Conservation (phyloP, 2,888 invertebrate genomes). For the Epistrophe grossulariae region DNA sequence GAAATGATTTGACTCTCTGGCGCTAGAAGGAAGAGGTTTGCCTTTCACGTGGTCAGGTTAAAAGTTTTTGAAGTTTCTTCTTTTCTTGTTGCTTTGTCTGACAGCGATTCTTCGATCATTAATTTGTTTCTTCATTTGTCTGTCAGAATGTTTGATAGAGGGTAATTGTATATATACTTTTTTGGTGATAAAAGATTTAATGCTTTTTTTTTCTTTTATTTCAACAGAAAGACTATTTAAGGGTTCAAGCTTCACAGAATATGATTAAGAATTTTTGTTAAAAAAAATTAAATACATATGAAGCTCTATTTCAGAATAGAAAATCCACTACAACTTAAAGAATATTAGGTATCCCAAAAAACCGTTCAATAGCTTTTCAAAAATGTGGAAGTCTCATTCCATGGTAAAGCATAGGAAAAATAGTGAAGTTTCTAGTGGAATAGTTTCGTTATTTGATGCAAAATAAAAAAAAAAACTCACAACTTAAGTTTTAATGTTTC, state of each 20-base stretch:
- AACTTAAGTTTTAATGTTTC: too few relatives aligned
- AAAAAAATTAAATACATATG: too few relatives aligned
- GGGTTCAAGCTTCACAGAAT: neutral
- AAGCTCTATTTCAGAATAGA: too few relatives aligned
- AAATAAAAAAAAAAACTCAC: too few relatives aligned
- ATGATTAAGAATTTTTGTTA: neutral
- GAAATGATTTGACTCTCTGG: constrained; percentile 1
- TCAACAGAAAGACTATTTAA: too few relatives aligned
- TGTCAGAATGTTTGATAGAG: neutral
- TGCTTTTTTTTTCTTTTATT: neutral
- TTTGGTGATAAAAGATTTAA: neutral
- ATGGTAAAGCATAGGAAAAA: too few relatives aligned
- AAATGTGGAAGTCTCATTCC: too few relatives aligned
- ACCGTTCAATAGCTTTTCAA: too few relatives aligned
- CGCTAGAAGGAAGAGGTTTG: neutral
- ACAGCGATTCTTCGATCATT: constrained; percentile 44
- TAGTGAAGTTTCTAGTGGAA: too few relatives aligned
- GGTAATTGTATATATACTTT: neutral
- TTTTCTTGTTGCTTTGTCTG: constrained; percentile 23
- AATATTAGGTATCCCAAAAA: too few relatives aligned
- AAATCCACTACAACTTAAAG: too few relatives aligned
- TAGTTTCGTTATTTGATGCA: too few relatives aligned
- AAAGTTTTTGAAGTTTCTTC: constrained; percentile 25
- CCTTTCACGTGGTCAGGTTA: constrained; percentile 52
- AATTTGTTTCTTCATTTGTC: constrained; percentile 29